Conservation (phyloP, 2,113 vertebrate genomes). For the Uria lomvia region DNA sequence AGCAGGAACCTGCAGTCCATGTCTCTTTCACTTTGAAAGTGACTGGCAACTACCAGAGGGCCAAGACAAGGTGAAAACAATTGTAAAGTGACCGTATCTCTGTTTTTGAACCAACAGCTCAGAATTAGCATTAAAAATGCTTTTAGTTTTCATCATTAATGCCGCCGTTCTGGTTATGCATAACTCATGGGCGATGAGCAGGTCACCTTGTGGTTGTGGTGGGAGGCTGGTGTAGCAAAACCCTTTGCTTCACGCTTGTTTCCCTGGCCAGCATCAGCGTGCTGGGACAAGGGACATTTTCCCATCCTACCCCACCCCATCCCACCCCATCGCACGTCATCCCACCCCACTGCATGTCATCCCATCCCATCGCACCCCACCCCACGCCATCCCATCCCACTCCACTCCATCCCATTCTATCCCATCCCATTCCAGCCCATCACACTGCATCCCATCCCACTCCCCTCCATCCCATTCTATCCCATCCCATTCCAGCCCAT, state of each 20-base stretch:
- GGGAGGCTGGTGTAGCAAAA: neutral
- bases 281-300: rapidly evolving
- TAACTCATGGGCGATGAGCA: neutral
- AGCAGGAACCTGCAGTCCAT: neutral
- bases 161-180: rapidly evolving
- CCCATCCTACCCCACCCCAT: neutral
- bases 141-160: neutral
- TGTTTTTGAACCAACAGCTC: neutral
- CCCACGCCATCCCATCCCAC: no score
- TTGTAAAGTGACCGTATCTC: rapidly evolving
- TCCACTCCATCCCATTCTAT: no score
- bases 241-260: rapidly evolving
- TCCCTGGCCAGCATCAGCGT: rapidly evolving
- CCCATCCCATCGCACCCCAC: no score
- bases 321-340: no score
- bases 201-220: rapidly evolving
- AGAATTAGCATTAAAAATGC: neutral
- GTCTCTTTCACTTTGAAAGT: neutral
- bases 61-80: rapidly evolving
- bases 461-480: no score
- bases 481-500: neutral
- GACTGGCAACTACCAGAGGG: neutral
- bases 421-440: no score
- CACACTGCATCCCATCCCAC: no score
- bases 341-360: no score